These are phyloP conservation scores for Elephas maximus DNA, from an alignment of 2,113 vertebrate species.

Conservation along the genomic window DNA sequence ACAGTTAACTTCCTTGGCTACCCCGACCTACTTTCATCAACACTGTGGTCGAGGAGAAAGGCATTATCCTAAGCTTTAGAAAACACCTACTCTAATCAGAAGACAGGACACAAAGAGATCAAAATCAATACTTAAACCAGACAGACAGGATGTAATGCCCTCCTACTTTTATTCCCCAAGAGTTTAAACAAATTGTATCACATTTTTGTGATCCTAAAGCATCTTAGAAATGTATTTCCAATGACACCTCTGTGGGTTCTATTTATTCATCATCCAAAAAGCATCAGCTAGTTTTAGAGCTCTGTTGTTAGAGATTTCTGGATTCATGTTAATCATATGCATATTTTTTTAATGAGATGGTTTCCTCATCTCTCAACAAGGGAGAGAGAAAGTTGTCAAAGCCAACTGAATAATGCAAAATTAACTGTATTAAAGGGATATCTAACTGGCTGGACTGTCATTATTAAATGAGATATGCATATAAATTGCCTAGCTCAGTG, in stretches of 20 bases:
- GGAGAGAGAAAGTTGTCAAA: slow-evolving; percentile 10
- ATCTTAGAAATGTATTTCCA: slow-evolving; percentile 1
- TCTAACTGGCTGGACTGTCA: not conserved
- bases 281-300: slow-evolving; percentile 20
- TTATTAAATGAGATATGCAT: not conserved
- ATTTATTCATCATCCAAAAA: slow-evolving; percentile 37
- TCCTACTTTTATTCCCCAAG: not conserved
- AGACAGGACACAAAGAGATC: not conserved
- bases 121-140: not conserved
- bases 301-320: slow-evolving; percentile 37
- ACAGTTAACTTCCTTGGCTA: slow-evolving; percentile 17
- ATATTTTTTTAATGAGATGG: slow-evolving; percentile 25
- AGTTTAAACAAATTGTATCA: not conserved
- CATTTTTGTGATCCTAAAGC: not conserved
- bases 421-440: not conserved
- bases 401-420: slow-evolving; percentile 12
- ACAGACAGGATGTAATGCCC: not conserved
- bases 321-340: slow-evolving; percentile 33
- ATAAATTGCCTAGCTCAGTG: not conserved
- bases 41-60: not conserved
- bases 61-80: slow-evolving; percentile 23
- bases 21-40: not conserved
- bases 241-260: not conserved
- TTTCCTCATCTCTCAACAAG: not conserved
- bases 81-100: not conserved